Evolutionary conservation across 2,888 invertebrate genomes (phyloP), one percentile per base, ranked within the genome.

Genomic region (Cephus rjabovi): DNA sequence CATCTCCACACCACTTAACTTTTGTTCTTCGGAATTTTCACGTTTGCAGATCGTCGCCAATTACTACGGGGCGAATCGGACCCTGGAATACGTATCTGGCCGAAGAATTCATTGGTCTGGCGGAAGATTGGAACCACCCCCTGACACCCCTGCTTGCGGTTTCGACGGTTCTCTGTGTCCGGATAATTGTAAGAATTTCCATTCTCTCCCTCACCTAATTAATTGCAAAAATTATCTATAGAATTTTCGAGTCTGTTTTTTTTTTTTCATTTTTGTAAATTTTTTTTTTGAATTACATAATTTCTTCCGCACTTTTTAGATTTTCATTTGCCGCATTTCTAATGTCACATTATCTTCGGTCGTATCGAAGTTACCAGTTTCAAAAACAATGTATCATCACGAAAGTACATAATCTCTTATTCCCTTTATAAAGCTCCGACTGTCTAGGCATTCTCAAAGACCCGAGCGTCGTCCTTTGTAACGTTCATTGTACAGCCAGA

Each of bases 161-260:
- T 99, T 96, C 90, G 98, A 99, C 90, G 95, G 96, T 73, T 95
- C 97, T 0, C 93, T 96, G 79, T 99, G 99, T 91, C 97, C 97
- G 6, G 95, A 97, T 92, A 95, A 95, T 90, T 95, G 96, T 96
- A 90, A 94, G 94, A 74, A 35, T 12, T 70, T 78, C 35, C 31
- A 4, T 56, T n/a, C 6, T n/a, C 6, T 76, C n/a, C 1, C 23
- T n/a, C 23, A 73, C 15, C 15, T 75, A 4, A 73, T 30, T 40
- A 56, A 73, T 11, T n/a, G 40, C 34, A 35, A 12, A 35, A 3
- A 3, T 0, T 12, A 0, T 12, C 35, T 11, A 12, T 12, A 35
- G 35, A 40, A 23, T 70, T 76, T 23, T 77, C n/a, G 23, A 73
- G 30, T 35, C 34, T 15, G 3, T 3, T 30, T 30, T 11, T 34